Conservation (phyloP, 1,140 invertebrate species). For the Heterodera schachtii region DNA sequence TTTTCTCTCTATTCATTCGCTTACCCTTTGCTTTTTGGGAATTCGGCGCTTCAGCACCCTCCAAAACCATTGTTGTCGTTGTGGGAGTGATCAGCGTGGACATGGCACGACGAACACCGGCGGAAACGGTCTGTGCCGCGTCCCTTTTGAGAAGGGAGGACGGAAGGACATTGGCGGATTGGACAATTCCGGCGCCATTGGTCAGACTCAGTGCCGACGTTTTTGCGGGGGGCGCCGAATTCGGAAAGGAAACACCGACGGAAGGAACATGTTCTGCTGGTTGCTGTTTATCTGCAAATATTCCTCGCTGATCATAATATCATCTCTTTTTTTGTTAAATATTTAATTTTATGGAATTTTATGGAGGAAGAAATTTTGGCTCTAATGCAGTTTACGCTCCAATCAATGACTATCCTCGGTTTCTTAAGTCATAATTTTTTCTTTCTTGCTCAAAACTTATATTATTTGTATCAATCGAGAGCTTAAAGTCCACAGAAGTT, state of each 20-base stretch:
- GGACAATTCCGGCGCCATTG: slow-evolving; percentile 9
- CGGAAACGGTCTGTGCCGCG: background rate
- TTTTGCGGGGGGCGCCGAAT: background rate
- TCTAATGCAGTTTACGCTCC: no score
- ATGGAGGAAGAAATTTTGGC: no score
- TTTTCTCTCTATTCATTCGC: background rate
- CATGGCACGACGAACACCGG: background rate
- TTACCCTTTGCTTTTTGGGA: background rate
- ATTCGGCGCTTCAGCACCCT: background rate
- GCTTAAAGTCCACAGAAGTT: no score
- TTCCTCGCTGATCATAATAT: no score
- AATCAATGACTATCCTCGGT: no score
- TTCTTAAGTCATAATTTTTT: no score
- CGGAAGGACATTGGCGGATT: slow-evolving; percentile 11
- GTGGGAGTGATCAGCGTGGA: slow-evolving; percentile 9
- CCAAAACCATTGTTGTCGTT: background rate
- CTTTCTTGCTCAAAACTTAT: no score
- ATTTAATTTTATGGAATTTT: no score
- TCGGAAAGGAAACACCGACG: background rate
- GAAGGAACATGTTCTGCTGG: background rate
- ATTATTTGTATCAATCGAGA: no score
- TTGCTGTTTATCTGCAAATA: slow-evolving; percentile 17
- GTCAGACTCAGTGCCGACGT: background rate
- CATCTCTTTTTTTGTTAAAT: no score
- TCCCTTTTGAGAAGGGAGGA: slow-evolving; percentile 6